Conservation (phyloP, 2,888 invertebrate species). For the Crocallis elinguaria region DNA sequence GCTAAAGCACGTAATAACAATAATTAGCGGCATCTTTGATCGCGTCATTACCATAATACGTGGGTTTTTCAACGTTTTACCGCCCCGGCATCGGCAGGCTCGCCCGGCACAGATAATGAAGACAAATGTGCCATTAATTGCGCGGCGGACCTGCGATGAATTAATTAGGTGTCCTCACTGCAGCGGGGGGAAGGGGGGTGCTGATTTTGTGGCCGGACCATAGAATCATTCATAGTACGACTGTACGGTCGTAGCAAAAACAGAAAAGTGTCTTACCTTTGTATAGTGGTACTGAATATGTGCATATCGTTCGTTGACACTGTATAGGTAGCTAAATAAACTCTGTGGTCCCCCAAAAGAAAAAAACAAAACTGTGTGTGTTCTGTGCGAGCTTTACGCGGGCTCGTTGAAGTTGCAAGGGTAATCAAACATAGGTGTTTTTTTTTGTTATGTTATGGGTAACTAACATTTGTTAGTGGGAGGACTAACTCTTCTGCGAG, state of each 20-base stretch:
- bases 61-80: constrained; percentile 21
- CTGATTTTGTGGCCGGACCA: neutral
- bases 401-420: no score
- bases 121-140: constrained; percentile 33
- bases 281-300: no score
- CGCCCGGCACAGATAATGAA: constrained; percentile 19
- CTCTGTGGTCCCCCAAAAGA: no score
- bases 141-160: constrained; percentile 28
- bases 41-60: constrained; percentile 11
- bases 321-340: no score
- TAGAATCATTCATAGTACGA: neutral
- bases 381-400: no score
- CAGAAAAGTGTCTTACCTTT: no score
- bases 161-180: constrained; percentile 25
- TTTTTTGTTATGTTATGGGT: no score
- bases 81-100: constrained; percentile 2
- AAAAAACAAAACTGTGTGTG: no score
- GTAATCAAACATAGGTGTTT: no score
- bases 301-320: no score
- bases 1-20: neutral
- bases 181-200: neutral
- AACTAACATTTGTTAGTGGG: no score
- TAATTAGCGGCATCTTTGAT: constrained; percentile 4
- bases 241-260: neutral
- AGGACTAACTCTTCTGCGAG: no score